Percentiles rank a stretch among this genome's conserved stretches.
phyloP scores from a whole-genome alignment of 1,140 invertebrate genomes.

The Harlomillsia oculata region DNA sequence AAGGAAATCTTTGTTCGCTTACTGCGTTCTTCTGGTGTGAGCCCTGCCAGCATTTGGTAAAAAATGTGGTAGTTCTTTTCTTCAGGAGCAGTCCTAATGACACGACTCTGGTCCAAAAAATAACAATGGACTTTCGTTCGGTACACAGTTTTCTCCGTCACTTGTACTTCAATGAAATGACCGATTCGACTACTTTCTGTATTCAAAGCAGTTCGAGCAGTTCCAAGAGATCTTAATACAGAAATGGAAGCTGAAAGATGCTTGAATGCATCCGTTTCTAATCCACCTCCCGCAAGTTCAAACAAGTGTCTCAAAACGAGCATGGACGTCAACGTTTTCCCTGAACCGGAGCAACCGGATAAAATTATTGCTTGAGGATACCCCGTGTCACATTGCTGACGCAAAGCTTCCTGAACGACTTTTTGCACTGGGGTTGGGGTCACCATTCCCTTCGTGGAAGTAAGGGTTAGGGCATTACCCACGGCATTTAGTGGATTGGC shows the following conservation, averaged over 20 bases:
- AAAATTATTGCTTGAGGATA: constrained; percentile 90
- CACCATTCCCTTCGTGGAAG: constrained; percentile 62
- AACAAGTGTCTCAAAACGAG: constrained; percentile 78
- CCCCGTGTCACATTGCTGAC: constrained; percentile 84
- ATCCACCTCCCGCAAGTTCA: constrained; percentile 82
- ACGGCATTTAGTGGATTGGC: constrained; percentile 80
- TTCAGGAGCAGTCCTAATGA: constrained; percentile 68
- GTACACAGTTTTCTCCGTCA: constrained; percentile 88
- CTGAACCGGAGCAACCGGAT: constrained; percentile 83
- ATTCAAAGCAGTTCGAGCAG: constrained; percentile 79
- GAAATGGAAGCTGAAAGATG: constrained; percentile 89
- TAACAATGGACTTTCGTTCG: constrained; percentile 93
- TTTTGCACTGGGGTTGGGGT: constrained; percentile 65
- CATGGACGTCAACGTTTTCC: constrained; percentile 90
- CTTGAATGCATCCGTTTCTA: constrained; percentile 92
- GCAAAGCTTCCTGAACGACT: constrained; percentile 81
- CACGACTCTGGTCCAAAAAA: constrained; percentile 83
- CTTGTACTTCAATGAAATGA: constrained; percentile 91
- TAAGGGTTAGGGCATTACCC: constrained; percentile 74
- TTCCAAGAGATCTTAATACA: constrained; percentile 78
- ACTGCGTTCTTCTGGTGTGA: constrained; percentile 75
- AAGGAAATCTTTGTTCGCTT: constrained; percentile 29
- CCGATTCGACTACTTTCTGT: constrained; percentile 89
- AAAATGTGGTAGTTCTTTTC: constrained; percentile 97
- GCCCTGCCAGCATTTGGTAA: constrained; percentile 88